phyloP scores from a whole-genome alignment of 2,888 invertebrate genomes.

The Acanthosepion pharaonis region DNA sequence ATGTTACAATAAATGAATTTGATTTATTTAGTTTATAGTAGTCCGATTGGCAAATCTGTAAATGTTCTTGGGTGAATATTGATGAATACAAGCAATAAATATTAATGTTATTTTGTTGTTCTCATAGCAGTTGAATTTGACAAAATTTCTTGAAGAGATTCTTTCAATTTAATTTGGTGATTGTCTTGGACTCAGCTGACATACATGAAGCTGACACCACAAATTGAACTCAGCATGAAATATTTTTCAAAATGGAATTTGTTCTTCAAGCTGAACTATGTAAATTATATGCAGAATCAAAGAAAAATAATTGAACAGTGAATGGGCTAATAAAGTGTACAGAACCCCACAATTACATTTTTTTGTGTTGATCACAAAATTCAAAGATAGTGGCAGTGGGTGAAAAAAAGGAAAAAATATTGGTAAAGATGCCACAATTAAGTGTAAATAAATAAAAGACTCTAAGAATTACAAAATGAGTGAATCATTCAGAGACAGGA shows the following conservation, averaged over 20 bases:
- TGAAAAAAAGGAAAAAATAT: not conserved
- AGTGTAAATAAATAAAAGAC: slow-evolving; percentile 33
- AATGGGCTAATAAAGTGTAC: not conserved
- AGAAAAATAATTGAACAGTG: slow-evolving; percentile 6
- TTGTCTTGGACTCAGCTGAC: not conserved
- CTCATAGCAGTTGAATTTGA: not conserved
- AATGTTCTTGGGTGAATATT: not conserved
- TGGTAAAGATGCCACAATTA: not conserved
- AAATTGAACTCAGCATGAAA: not conserved
- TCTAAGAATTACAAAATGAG: not conserved
- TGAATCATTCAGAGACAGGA: slow-evolving; percentile 11
- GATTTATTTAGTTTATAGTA: not conserved
- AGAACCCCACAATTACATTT: slow-evolving; percentile 4
- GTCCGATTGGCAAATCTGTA: not conserved
- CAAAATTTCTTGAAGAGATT: not conserved
- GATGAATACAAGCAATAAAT: not conserved
- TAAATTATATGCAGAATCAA: not conserved
- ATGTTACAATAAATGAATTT: not conserved
- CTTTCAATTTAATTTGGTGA: not conserved
- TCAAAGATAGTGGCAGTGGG: not conserved
- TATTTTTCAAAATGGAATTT: not conserved
- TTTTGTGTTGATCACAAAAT: not conserved
- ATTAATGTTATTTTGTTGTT: not conserved
- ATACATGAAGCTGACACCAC: not conserved
- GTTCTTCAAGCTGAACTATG: not conserved